Evolutionary conservation across 2,113 vertebrate species (phyloP).

Genomic region (Bathybates hornii): DNA sequence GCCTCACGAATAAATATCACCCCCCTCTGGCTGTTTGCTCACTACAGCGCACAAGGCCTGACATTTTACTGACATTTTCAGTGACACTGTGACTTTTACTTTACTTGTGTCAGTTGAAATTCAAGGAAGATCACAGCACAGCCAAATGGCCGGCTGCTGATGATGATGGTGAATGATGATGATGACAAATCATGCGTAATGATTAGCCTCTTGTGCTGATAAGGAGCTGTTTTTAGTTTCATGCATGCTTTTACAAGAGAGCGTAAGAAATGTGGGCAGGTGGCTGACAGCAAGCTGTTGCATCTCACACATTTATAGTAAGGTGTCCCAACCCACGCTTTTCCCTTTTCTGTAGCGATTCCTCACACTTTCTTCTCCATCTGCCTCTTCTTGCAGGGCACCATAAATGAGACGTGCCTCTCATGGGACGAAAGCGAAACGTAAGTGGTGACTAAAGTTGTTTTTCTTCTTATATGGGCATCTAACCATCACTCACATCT

Average conservation of each 20-base stretch:
- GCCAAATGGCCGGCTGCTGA: background rate
- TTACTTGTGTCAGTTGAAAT: slow-evolving; percentile 5
- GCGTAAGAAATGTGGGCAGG: slow-evolving; percentile 14
- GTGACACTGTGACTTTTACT: slow-evolving; percentile 41
- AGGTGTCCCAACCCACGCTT: background rate
- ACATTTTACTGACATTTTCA: slow-evolving; percentile 69
- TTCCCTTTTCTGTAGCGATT: slow-evolving; percentile 11
- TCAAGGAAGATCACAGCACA: slow-evolving; percentile 14
- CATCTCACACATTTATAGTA: slow-evolving; percentile 42
- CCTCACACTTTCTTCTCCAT: slow-evolving; percentile 29
- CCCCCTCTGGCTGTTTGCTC: slow-evolving; percentile 37
- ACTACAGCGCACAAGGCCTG: slow-evolving; percentile 16
- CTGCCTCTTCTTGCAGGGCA: slow-evolving; percentile 75
- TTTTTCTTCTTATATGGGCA: background rate
- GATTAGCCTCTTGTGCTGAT: slow-evolving; percentile 14
- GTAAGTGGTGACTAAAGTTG: slow-evolving; percentile 75
- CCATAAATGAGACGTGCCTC: slow-evolving; percentile 95
- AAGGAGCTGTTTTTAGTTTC: slow-evolving; percentile 26
- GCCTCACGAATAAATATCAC: slow-evolving; percentile 17
- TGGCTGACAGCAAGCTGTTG: slow-evolving; percentile 39
- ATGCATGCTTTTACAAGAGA: background rate
- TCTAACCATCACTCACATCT: background rate
- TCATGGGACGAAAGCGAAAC: slow-evolving; percentile 88
- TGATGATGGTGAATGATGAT: background rate
- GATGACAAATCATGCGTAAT: slow-evolving; percentile 1